These are phyloP conservation scores for Prionace glauca DNA, from an alignment of 2,797 vertebrate species.

Conservation along the genomic window DNA sequence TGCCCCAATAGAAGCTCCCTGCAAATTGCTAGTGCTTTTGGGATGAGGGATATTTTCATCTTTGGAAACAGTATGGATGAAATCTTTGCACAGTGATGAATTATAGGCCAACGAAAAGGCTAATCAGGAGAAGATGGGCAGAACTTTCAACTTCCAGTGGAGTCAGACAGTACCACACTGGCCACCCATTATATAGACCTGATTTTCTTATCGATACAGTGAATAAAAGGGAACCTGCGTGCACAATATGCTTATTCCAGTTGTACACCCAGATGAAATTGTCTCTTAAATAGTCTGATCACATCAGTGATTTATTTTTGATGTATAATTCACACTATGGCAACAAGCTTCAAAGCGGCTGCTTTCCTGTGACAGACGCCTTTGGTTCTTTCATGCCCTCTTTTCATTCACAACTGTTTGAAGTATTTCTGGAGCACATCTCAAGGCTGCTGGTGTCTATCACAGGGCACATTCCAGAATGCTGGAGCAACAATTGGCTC, in stretches of 20 bases:
- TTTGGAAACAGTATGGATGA: not conserved
- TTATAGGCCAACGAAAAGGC: not conserved
- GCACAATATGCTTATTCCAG: not conserved
- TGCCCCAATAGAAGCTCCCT: not conserved
- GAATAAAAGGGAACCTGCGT: not conserved
- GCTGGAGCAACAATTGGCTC: not conserved
- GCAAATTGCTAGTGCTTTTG: not conserved
- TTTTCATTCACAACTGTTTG: not conserved
- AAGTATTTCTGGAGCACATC: not conserved
- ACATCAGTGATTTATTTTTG: not conserved
- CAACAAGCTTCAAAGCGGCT: slow-evolving; percentile 3
- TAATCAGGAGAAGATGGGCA: not conserved
- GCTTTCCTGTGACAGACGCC: not conserved
- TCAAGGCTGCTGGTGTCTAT: not conserved
- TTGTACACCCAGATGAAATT: not conserved
- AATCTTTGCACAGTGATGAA: not conserved
- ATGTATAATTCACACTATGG: not conserved
- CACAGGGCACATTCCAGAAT: not conserved
- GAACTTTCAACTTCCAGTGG: not conserved
- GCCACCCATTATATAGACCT: not conserved
- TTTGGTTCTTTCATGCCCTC: not conserved
- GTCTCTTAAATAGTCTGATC: not conserved
- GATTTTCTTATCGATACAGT: not conserved
- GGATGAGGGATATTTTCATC: not conserved
- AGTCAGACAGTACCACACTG: not conserved